Evolutionary conservation across 2,797 vertebrate genomes (phyloP).

Genomic region (Rhinophrynus dorsalis): DNA sequence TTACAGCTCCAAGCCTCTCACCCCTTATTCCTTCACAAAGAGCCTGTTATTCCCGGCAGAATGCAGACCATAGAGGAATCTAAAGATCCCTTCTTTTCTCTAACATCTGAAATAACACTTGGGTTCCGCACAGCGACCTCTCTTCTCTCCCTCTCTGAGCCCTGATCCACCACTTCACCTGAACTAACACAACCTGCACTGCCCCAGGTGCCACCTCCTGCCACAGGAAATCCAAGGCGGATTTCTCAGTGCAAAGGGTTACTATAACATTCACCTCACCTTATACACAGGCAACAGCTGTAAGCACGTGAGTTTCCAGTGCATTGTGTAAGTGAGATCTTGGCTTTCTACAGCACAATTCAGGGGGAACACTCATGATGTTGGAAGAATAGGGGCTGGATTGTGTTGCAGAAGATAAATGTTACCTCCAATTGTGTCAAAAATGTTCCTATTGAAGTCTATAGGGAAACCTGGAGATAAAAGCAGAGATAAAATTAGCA

Average conservation of each 20-base stretch:
- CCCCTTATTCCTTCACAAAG: background rate
- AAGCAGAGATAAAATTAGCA: too few species aligned
- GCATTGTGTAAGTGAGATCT: too few species aligned
- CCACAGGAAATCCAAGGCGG: constrained; percentile 24
- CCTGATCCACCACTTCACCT: constrained; percentile 22
- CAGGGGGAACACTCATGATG: too few species aligned
- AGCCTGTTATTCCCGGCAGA: constrained; percentile 15
- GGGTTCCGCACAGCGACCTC: constrained; percentile 34
- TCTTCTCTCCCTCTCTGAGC: background rate
- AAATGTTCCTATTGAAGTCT: too few species aligned
- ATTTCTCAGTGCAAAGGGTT: constrained; percentile 14
- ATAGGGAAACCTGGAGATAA: too few species aligned
- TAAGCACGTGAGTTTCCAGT: background rate
- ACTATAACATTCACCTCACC: constrained; percentile 4
- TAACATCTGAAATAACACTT: constrained; percentile 42
- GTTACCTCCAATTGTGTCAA: too few species aligned
- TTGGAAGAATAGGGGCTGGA: too few species aligned
- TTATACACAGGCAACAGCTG: background rate
- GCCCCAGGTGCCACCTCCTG: constrained; percentile 27
- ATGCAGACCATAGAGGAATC: background rate
- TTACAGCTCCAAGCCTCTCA: background rate
- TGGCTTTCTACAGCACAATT: too few species aligned
- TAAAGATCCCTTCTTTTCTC: background rate
- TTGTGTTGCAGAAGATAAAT: too few species aligned
- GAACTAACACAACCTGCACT: constrained; percentile 48